Percentiles rank a stretch among this genome's conserved stretches.
Evolutionary conservation across 2,888 invertebrate species (phyloP).

Genomic region (Electrophaes corylata): DNA sequence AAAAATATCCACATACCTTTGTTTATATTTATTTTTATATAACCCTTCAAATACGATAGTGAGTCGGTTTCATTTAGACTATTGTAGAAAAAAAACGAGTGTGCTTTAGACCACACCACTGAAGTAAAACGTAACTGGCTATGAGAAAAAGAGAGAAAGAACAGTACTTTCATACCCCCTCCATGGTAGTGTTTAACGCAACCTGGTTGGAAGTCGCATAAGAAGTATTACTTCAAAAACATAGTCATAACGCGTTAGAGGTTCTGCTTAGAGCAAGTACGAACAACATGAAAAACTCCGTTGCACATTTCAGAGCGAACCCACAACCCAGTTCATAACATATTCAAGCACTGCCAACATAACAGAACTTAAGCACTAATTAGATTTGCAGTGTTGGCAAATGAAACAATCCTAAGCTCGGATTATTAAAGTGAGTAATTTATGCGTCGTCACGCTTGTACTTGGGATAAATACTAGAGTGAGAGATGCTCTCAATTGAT

Average conservation of each 20-base stretch:
- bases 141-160: too few species aligned
- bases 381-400: conserved; percentile 25
- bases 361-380: conserved; percentile 31
- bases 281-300: not conserved
- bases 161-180: too few species aligned
- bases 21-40: too few species aligned
- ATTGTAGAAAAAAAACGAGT: too few species aligned
- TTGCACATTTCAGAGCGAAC: conserved; percentile 3
- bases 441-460: conserved; percentile 56
- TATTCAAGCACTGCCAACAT: conserved; percentile 23
- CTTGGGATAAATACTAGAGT: conserved; percentile 39
- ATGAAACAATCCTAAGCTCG: conserved; percentile 34
- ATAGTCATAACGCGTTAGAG: not conserved
- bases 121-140: too few species aligned
- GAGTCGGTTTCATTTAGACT: too few species aligned
- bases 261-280: not conserved
- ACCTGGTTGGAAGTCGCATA: too few species aligned
- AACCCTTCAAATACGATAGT: too few species aligned
- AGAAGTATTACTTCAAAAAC: not conserved
- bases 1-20: too few species aligned
- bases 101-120: too few species aligned
- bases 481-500: too few species aligned
- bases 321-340: conserved; percentile 10
- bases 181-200: too few species aligned
- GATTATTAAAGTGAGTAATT: conserved; percentile 62